Evolutionary conservation across 1,140 invertebrate species (phyloP).

Genomic region (Daktulosphaira vitifoliae): DNA sequence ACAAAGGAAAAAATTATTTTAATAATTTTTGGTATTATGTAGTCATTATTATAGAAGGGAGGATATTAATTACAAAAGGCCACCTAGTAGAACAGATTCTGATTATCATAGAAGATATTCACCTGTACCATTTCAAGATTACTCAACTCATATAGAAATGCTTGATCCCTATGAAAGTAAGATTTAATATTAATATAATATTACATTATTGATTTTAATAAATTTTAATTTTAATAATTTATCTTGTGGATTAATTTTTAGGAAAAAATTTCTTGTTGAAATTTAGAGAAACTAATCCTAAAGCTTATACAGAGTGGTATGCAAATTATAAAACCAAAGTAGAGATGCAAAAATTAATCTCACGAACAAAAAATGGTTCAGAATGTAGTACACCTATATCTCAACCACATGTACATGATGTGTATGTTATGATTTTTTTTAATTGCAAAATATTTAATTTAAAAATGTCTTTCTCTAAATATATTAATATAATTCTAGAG

Average conservation of each 20-base stretch:
- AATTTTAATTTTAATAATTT: too few relatives aligned
- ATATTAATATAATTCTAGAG: neutral
- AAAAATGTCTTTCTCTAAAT: too few relatives aligned
- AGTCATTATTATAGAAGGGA: slow-evolving; percentile 28
- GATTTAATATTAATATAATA: neutral
- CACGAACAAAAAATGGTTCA: slow-evolving; percentile 26
- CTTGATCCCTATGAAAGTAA: slow-evolving; percentile 16
- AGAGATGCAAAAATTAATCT: slow-evolving; percentile 22
- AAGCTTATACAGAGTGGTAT: slow-evolving; percentile 17
- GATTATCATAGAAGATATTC: slow-evolving; percentile 37
- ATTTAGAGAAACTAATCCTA: slow-evolving; percentile 19
- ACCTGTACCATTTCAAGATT: slow-evolving; percentile 13
- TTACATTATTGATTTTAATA: too few relatives aligned
- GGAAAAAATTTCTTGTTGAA: neutral
- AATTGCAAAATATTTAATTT: neutral
- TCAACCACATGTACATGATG: slow-evolving; percentile 15
- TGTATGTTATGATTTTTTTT: slow-evolving; percentile 7
- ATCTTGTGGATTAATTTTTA: neutral
- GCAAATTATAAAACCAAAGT: slow-evolving; percentile 30
- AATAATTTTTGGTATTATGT: slow-evolving; percentile 8
- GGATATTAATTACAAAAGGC: slow-evolving; percentile 37
- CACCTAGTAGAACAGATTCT: slow-evolving; percentile 41
- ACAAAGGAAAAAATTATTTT: too few relatives aligned
- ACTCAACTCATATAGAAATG: slow-evolving; percentile 5
- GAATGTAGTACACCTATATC: slow-evolving; percentile 29